phyloP scores from a whole-genome alignment of 2,113 vertebrate species.

The Gorsachius goisagi region DNA sequence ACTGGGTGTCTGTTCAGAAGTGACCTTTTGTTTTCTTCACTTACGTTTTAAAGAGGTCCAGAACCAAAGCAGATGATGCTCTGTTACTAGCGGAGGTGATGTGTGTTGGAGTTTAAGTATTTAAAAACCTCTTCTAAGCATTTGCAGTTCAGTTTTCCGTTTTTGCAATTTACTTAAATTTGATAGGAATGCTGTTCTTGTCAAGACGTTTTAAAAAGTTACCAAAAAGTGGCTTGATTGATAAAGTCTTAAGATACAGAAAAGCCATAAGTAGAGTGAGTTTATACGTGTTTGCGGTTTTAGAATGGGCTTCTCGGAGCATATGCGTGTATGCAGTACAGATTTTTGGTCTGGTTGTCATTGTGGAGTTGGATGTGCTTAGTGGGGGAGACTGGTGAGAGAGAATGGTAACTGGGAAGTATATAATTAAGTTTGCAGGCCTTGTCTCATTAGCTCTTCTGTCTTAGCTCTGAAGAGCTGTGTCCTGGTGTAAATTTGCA shows the following conservation, averaged over 20 bases:
- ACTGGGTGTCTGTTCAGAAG: neutral
- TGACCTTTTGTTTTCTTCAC: neutral
- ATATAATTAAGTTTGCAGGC: neutral
- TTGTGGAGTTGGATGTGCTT: neutral
- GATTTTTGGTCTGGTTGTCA: neutral
- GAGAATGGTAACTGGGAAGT: neutral
- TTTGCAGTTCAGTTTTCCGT: neutral
- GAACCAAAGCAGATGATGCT: neutral
- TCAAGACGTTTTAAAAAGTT: neutral
- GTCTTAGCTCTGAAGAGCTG: neutral
- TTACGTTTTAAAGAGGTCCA: neutral
- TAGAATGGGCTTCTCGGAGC: neutral
- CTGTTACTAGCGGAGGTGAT: neutral
- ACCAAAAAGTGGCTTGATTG: neutral
- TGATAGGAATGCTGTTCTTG: neutral
- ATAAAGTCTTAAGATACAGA: neutral
- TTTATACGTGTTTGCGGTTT: neutral
- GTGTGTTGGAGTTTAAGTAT: neutral
- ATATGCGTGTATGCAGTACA: neutral
- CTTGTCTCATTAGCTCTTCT: neutral
- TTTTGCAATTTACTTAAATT: neutral
- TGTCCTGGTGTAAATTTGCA: slow-evolving; percentile 7
- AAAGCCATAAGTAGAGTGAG: neutral
- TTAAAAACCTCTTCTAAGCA: neutral
- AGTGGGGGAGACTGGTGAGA: neutral